Evolutionary conservation across 1,140 invertebrate genomes (phyloP), one percentile per base, ranked within the genome.

Genomic region (Hycleus phaleratus): DNA sequence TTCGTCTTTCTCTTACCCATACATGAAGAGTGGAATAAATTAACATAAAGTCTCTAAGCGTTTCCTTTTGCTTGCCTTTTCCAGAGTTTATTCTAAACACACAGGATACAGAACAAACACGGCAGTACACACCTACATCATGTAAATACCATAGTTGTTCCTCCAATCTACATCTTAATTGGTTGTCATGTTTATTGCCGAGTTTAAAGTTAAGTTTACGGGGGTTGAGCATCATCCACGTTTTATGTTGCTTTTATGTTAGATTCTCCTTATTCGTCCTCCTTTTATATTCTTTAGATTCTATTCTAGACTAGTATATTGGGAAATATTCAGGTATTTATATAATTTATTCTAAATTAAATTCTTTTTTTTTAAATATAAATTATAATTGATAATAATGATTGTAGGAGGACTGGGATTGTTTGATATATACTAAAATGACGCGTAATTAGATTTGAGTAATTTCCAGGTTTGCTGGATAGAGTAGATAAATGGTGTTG

Each of bases 131-230:
- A 67, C 63, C 67, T 67, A 69, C 67, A 67, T 64, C 65, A 63
- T 67, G 64, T 64, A 67, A 68, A 66, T 68, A 67, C 67, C 50
- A 50, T 53, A 61, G 58, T 58, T 55, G 11, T 3, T 42, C 59
- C 68, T 68, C 66, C 68, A 71, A 72, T 72, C 69, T 72, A 70
- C 71, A 72, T 72, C 71, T 72, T 72, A 72, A 72, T 72, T 72
- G 71, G 68, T 71, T 72, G 71, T 72, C 71, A 72, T 70, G 71
- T 71, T 71, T 72, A 71, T 72, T 72, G 68, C 67, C 51, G 62
- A 65, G 60, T 65, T 68, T 68, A 64, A 60, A 68, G 58, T 68
- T 66, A 53, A 60, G 46, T 62, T 62, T 59, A 60, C 58, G 44
- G 18, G 12, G 18, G 46, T 46, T 38, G 42, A 40, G 59, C 60